A percentile compares a stretch with the other conserved stretches of the same genome.
phyloP scores from a whole-genome alignment of 2,113 vertebrate genomes.

The Gorsachius goisagi region DNA sequence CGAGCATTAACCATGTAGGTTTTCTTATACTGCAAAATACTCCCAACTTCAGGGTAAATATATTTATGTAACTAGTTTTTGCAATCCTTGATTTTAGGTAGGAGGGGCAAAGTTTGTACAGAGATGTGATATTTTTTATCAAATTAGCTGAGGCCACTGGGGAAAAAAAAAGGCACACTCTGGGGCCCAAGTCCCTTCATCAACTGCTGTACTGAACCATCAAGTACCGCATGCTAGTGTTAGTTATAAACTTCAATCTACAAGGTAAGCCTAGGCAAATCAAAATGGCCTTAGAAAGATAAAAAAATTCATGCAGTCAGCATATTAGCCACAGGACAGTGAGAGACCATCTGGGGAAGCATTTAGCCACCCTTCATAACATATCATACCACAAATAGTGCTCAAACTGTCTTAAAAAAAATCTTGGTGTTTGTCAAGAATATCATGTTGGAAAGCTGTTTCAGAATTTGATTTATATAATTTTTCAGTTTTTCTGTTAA shows the following conservation, averaged over 20 bases:
- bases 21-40: not conserved
- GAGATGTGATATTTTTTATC: not conserved
- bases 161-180: not conserved
- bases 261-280: not conserved
- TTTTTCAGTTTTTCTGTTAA: not conserved
- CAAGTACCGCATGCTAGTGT: rapidly evolving
- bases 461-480: not conserved
- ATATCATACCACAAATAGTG: not conserved
- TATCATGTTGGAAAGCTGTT: not conserved
- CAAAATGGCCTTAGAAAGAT: not conserved
- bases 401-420: not conserved
- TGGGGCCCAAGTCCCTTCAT: not conserved
- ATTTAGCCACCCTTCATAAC: not conserved
- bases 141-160: not conserved
- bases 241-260: not conserved
- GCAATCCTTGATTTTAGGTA: not conserved
- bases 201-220: not conserved
- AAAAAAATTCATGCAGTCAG: not conserved
- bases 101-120: not conserved
- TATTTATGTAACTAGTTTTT: not conserved
- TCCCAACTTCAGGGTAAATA: not conserved
- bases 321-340: not conserved
- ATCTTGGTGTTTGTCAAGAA: not conserved
- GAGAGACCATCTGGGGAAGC: not conserved
- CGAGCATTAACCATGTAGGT: not conserved